Conservation (phyloP, 2,113 vertebrate species). For the Podocnemis expansa region DNA sequence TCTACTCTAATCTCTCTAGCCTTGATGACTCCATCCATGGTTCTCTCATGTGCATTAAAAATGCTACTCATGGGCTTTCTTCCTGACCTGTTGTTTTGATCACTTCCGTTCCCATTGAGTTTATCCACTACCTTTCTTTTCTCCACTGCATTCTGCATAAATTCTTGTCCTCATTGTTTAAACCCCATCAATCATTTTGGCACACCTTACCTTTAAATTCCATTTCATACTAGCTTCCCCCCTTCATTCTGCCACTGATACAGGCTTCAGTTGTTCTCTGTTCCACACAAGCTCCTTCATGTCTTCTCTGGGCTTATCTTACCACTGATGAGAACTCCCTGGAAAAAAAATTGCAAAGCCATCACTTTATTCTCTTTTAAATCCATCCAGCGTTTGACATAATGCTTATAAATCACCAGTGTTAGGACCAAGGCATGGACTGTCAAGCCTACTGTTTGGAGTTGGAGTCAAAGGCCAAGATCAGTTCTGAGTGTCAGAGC, state of each 20-base stretch:
- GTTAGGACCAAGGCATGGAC: neutral
- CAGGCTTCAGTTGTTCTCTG: neutral
- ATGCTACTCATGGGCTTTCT: neutral
- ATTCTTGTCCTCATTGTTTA: neutral
- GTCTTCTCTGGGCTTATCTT: neutral
- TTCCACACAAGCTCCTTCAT: neutral
- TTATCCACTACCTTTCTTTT: neutral
- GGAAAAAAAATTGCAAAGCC: neutral
- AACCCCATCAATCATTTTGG: neutral
- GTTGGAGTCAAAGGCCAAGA: neutral
- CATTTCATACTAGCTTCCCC: neutral
- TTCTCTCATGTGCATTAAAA: neutral
- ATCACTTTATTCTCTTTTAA: neutral
- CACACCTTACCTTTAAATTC: neutral
- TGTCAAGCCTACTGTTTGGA: neutral
- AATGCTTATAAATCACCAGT: neutral
- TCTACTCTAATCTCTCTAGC: conserved; percentile 5
- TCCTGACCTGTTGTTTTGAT: neutral
- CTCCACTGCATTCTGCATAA: neutral
- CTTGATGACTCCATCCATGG: neutral
- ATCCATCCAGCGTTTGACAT: neutral
- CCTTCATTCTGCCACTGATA: neutral
- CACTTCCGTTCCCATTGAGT: neutral
- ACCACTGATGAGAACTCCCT: neutral
- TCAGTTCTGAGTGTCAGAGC: neutral